Percentiles rank a stretch among this genome's conserved stretches.
Evolutionary conservation across 2,797 vertebrate species (phyloP).

Genomic region (Sebastiscus tertius): DNA sequence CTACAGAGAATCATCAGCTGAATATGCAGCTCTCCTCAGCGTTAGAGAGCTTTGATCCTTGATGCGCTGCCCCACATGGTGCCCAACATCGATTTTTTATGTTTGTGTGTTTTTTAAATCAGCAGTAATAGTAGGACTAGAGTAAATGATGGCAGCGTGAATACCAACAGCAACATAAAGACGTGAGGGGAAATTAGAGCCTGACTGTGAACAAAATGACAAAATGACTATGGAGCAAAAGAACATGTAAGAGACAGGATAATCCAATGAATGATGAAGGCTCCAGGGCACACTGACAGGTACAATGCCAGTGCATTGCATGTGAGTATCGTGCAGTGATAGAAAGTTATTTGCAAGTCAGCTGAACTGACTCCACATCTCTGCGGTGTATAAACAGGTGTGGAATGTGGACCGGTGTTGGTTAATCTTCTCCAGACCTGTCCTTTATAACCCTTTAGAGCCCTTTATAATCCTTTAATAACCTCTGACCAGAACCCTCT

Average conservation of each 20-base stretch:
- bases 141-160: too few species aligned
- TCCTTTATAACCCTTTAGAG: slow-evolving; percentile 45
- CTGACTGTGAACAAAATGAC: neutral
- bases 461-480: slow-evolving; percentile 64
- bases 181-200: neutral
- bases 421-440: slow-evolving; percentile 63
- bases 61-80: too few species aligned
- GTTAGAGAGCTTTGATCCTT: too few species aligned
- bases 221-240: neutral
- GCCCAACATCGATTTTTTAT: too few species aligned
- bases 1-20: too few species aligned
- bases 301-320: too few species aligned
- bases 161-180: too few species aligned
- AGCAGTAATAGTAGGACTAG: too few species aligned
- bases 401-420: slow-evolving; percentile 36
- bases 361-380: neutral
- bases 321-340: too few species aligned
- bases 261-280: neutral
- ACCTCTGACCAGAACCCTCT: slow-evolving; percentile 51
- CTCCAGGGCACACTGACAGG: too few species aligned
- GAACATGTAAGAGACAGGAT: neutral
- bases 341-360: neutral
- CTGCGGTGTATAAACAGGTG: slow-evolving; percentile 11
- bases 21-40: too few species aligned
- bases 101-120: too few species aligned